These are phyloP conservation scores for Choristoneura fumiferana DNA, from an alignment of 1,140 invertebrate species.

Conservation along the genomic window DNA sequence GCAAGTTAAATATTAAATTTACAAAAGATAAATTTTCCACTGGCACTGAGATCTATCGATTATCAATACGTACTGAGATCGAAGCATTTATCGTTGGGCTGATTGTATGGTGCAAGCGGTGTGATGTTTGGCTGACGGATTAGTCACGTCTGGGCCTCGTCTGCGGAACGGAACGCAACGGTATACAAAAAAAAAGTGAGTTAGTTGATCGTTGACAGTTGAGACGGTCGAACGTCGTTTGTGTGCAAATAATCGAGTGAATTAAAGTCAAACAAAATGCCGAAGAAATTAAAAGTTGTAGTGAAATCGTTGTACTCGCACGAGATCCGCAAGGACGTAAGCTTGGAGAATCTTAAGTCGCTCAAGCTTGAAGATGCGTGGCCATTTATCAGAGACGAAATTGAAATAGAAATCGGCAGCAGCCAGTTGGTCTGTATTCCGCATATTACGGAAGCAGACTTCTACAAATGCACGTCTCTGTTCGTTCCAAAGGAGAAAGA, in stretches of 20 bases:
- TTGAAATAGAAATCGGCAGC: constrained; percentile 74
- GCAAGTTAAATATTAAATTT: no score
- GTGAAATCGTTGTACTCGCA: constrained; percentile 73
- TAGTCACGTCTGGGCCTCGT: neutral
- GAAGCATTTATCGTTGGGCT: no score
- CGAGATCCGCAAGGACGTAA: constrained; percentile 75
- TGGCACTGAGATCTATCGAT: no score
- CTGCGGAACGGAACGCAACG: constrained; percentile 35
- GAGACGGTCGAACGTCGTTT: constrained; percentile 25
- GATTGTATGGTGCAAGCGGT: no score
- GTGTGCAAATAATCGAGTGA: constrained; percentile 17
- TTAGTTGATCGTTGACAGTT: constrained; percentile 43
- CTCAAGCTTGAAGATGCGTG: constrained; percentile 74
- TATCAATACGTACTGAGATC: no score
- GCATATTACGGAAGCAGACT: constrained; percentile 72
- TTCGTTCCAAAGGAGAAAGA: constrained; percentile 69
- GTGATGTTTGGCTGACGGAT: no score
- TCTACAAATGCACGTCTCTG: constrained; percentile 70
- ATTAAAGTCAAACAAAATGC: constrained; percentile 54
- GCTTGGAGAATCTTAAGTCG: constrained; percentile 65
- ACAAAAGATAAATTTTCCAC: no score
- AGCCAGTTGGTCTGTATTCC: constrained; percentile 73
- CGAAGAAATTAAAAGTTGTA: constrained; percentile 73
- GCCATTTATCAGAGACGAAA: constrained; percentile 77
- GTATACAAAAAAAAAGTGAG: constrained; percentile 23